Evolutionary conservation across 2,888 invertebrate species (phyloP).

Genomic region (Ennomos fuscantarius): DNA sequence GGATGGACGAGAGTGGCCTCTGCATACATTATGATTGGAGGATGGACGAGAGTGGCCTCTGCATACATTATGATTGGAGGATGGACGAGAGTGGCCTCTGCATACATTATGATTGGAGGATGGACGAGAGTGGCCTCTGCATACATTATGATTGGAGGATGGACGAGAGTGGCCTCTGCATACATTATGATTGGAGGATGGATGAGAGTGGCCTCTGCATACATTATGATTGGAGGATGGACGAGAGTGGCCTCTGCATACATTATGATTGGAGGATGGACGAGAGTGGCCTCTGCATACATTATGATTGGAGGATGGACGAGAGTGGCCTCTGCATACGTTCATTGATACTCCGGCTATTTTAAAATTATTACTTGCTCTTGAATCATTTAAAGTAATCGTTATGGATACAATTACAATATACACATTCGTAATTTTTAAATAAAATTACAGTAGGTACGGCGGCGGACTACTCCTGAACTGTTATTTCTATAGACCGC

Average conservation of each 20-base stretch:
- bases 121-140: constrained; percentile 7
- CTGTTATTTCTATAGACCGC: too few species aligned
- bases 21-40: constrained; percentile 21
- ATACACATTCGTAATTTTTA: too few species aligned
- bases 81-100: constrained; percentile 6
- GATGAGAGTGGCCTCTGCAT: constrained; percentile 18
- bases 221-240: constrained; percentile 8
- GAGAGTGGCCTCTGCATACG: constrained; percentile 16
- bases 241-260: constrained; percentile 18
- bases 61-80: too few species aligned
- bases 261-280: constrained; percentile 11
- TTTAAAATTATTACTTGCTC: constrained; percentile 12
- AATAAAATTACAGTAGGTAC: too few species aligned
- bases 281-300: constrained; percentile 14
- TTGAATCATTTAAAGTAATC: constrained; percentile 1
- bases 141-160: constrained; percentile 17
- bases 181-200: constrained; percentile 9
- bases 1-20: too few species aligned
- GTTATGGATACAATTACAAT: background rate
- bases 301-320: constrained; percentile 12
- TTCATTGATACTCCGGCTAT: constrained; percentile 8
- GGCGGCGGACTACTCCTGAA: too few species aligned
- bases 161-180: constrained; percentile 17
- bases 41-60: too few species aligned
- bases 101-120: too few species aligned